Evolutionary conservation across 2,888 invertebrate species (phyloP), one percentile per base, ranked within the genome.

Genomic region (Megalurothrips usitatus): DNA sequence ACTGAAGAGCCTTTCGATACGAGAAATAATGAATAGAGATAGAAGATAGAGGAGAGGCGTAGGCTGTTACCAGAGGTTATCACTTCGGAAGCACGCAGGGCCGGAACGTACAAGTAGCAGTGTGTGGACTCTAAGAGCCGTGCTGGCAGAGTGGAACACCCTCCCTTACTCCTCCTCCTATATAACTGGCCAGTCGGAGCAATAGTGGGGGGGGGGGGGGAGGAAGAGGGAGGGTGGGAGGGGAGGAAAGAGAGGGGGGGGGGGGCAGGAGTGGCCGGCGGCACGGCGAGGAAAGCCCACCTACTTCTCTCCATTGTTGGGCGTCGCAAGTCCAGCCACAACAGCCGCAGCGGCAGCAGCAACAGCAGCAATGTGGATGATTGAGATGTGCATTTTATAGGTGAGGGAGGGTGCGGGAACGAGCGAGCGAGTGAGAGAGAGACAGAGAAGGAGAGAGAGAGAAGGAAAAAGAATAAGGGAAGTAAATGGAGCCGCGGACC

Each of bases 321-420:
- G 6, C 6, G 58, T 19, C 58, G 14, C 34, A 17, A 17, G 58
- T 19, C 58, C 34, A 43, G 3, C 34, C 34, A 43, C 34, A 17
- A 19, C 58, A 58, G 58, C 19, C 58, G n/a, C n/a, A n/a, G n/a
- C n/a, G n/a, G n/a, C n/a, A n/a, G n/a, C n/a, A n/a, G n/a, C n/a
- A n/a, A n/a, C n/a, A n/a, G n/a, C n/a, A 17, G 58, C 58, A 58
- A 19, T 6, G 19, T 26, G 23, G 12, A 75, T 75, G 68, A 75
- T 75, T 75, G 68, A 75, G 68, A 75, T 75, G 68, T 75, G 68
- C 68, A 75, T 75, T 75, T 75, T 75, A 75, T 75, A 75, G 68
- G 68, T 75, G 68, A 75, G 12, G 12, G 68, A 75, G 68, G 23
- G 68, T 9, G 68, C 23, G 68, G 68, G 68, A 52, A 10, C 14